phyloP scores from a whole-genome alignment of 30 jellyfish, hydroid and myxozoan genomes.

The Catostylus mosaicus region DNA sequence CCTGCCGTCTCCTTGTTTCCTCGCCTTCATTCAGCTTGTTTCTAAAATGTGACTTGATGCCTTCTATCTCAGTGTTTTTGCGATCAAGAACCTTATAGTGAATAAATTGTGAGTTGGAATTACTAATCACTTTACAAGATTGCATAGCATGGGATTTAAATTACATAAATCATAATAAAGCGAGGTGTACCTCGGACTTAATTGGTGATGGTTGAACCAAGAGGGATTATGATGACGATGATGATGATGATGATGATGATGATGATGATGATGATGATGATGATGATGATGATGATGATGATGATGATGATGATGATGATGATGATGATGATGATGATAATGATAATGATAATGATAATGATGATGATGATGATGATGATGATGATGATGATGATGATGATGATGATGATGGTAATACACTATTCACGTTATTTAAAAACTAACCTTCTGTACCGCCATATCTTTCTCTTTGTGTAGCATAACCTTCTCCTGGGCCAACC shows the following conservation, averaged over 20 bases:
- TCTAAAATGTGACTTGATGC: conserved; percentile 54
- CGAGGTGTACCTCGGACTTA: too few relatives aligned
- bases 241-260: not conserved
- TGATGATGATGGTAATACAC: not conserved
- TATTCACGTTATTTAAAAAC: not conserved
- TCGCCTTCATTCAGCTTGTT: conserved; percentile 65
- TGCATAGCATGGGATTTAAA: too few relatives aligned
- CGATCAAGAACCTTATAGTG: conserved; percentile 68
- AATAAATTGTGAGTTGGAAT: too few relatives aligned
- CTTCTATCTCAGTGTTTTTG: conserved; percentile 75
- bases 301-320: conserved; percentile 1
- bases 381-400: not conserved
- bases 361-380: not conserved
- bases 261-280: too few relatives aligned
- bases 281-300: not conserved
- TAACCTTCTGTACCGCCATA: conserved; percentile 77
- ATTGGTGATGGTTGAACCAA: too few relatives aligned
- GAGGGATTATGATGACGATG: too few relatives aligned
- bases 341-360: not conserved
- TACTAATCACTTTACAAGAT: too few relatives aligned
- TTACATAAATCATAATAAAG: too few relatives aligned
- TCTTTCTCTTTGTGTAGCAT: conserved; percentile 78
- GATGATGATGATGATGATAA: not conserved
- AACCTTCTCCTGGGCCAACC: conserved; percentile 57
- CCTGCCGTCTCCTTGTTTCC: conserved; percentile 45